These are phyloP conservation scores for Nomada goodeniana DNA, from an alignment of 2,888 invertebrate species.

Conservation along the genomic window DNA sequence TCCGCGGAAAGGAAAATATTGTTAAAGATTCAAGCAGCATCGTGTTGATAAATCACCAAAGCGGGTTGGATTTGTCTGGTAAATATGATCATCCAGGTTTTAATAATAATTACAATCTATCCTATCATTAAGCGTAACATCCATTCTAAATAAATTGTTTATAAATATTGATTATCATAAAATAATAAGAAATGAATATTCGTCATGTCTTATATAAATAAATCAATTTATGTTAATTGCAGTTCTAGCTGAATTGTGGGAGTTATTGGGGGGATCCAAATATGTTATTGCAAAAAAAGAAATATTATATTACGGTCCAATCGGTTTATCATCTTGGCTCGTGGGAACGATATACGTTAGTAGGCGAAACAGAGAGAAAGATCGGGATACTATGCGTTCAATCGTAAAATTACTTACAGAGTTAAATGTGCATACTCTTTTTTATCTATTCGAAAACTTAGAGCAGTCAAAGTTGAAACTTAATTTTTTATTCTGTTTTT, in stretches of 20 bases:
- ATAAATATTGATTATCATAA: not conserved
- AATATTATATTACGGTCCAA: constrained; percentile 92
- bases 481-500: constrained; percentile 47
- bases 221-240: constrained; percentile 42
- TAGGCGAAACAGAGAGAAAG: constrained; percentile 89
- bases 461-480: not conserved
- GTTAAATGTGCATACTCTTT: constrained; percentile 85
- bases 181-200: not conserved
- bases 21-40: constrained; percentile 91
- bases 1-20: constrained; percentile 92
- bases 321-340: constrained; percentile 93
- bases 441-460: not conserved
- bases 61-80: constrained; percentile 93
- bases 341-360: constrained; percentile 96
- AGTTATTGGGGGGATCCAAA: constrained; percentile 91
- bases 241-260: constrained; percentile 93
- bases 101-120: not conserved
- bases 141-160: not conserved
- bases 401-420: constrained; percentile 89
- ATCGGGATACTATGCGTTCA: constrained; percentile 90
- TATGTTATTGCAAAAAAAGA: constrained; percentile 92
- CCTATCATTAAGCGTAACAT: not conserved
- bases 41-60: constrained; percentile 95
- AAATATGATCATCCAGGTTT: constrained; percentile 75
- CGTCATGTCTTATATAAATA: not conserved